Evolutionary conservation across 1,140 invertebrate genomes (phyloP).

Genomic region (Caenorhabditis latens): DNA sequence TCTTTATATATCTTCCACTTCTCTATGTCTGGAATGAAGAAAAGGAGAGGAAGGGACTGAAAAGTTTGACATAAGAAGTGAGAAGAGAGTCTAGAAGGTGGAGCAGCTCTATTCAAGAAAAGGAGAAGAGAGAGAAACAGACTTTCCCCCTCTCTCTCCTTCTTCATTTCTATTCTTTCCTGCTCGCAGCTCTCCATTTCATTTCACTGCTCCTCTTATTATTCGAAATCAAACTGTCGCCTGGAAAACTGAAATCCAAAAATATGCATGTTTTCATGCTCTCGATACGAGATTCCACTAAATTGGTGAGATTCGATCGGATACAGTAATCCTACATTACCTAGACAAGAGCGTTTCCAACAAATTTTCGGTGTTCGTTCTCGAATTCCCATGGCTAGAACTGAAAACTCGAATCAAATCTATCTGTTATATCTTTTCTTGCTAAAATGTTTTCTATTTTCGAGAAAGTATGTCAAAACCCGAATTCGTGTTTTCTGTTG

Average conservation of each 20-base stretch:
- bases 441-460: too few relatives aligned
- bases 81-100: conserved; percentile 46
- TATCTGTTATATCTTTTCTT: too few relatives aligned
- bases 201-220: conserved; percentile 11
- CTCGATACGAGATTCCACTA: conserved; percentile 47
- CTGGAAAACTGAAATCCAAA: conserved; percentile 46
- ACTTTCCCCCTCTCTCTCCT: not conserved
- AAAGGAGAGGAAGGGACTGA: not conserved
- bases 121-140: conserved; percentile 13
- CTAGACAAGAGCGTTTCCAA: too few relatives aligned
- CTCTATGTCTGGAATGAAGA: conserved; percentile 4
- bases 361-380: not conserved
- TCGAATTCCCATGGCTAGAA: too few relatives aligned
- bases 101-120: not conserved
- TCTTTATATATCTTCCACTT: not conserved
- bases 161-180: conserved; percentile 40
- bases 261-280: conserved; percentile 55
- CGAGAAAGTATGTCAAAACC: too few relatives aligned
- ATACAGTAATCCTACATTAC: too few relatives aligned
- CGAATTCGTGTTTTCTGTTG: not conserved
- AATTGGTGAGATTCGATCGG: not conserved
- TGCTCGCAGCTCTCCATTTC: not conserved
- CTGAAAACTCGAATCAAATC: too few relatives aligned
- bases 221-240: conserved; percentile 48
- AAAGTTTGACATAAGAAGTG: conserved; percentile 53